A percentile compares a stretch with the other conserved stretches of the same genome.
Conservation (phyloP, 2,797 vertebrate genomes). For the Sebastes hubbsi region DNA sequence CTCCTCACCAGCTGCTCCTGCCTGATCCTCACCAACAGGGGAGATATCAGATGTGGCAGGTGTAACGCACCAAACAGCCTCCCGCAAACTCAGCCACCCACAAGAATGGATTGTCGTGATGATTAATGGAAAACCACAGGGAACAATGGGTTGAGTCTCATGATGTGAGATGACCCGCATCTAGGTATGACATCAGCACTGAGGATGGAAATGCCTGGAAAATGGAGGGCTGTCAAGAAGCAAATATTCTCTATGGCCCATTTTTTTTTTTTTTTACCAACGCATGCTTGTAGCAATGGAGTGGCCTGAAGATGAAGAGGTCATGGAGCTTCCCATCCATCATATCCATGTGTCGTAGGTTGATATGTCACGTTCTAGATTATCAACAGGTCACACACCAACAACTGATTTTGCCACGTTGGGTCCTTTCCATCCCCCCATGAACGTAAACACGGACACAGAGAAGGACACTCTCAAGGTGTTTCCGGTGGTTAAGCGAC, state of each 20-base stretch:
- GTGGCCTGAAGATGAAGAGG: neutral
- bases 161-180: neutral
- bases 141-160: neutral
- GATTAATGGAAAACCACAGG: conserved; percentile 14
- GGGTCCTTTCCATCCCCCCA: neutral
- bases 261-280: neutral
- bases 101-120: conserved; percentile 20
- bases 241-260: neutral
- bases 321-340: neutral
- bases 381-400: neutral
- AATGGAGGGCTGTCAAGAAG: neutral
- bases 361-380: neutral
- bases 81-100: neutral
- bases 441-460: neutral
- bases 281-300: neutral
- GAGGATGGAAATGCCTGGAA: neutral
- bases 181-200: neutral
- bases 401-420: neutral
- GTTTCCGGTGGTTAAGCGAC: neutral
- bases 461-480: neutral
- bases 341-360: neutral
- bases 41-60: conserved; percentile 1
- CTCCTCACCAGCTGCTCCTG: conserved; percentile 8
- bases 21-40: conserved; percentile 8
- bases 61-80: neutral